Conservation (phyloP, 2,113 vertebrate species). For the Podarcis muralis region DNA sequence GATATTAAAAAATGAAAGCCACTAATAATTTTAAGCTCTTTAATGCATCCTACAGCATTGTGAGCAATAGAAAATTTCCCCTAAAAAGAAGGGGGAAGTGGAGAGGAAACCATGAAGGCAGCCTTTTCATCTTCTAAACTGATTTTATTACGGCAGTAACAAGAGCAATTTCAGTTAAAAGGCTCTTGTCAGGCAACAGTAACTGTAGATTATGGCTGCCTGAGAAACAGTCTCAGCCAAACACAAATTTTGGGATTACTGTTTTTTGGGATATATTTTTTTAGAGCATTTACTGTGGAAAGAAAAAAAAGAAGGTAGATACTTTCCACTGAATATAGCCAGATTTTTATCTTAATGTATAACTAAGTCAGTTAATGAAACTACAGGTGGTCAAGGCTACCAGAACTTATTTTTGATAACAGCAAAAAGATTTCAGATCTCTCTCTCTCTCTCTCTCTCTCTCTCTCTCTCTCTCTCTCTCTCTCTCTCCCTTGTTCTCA, state of each 20-base stretch:
- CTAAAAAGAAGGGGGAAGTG: conserved; percentile 22
- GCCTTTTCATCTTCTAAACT: conserved; percentile 67
- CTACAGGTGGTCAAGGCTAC: not conserved
- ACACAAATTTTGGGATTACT: conserved; percentile 51
- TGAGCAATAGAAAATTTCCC: conserved; percentile 45
- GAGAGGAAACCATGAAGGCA: conserved; percentile 54
- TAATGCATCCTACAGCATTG: conserved; percentile 50
- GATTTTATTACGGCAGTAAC: conserved; percentile 74
- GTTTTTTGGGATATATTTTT: too few relatives aligned
- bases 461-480: too few relatives aligned
- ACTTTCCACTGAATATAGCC: conserved; percentile 10
- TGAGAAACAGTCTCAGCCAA: conserved; percentile 50
- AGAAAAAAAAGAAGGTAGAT: not conserved
- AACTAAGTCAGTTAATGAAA: conserved; percentile 26
- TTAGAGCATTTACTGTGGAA: conserved; percentile 5
- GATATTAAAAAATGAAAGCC: conserved; percentile 52
- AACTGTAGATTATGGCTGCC: conserved; percentile 56
- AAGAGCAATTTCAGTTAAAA: conserved; percentile 72
- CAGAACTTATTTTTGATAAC: conserved; percentile 19
- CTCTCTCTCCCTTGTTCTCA: not conserved
- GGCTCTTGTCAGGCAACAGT: conserved; percentile 69
- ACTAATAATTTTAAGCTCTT: conserved; percentile 47
- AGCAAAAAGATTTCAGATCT: conserved; percentile 8
- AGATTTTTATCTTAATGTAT: conserved; percentile 19
- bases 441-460: not conserved